A percentile compares a stretch with the other conserved stretches of the same genome.
phyloP scores from a whole-genome alignment of 2,888 invertebrate species.

The Rutpela maculata region DNA sequence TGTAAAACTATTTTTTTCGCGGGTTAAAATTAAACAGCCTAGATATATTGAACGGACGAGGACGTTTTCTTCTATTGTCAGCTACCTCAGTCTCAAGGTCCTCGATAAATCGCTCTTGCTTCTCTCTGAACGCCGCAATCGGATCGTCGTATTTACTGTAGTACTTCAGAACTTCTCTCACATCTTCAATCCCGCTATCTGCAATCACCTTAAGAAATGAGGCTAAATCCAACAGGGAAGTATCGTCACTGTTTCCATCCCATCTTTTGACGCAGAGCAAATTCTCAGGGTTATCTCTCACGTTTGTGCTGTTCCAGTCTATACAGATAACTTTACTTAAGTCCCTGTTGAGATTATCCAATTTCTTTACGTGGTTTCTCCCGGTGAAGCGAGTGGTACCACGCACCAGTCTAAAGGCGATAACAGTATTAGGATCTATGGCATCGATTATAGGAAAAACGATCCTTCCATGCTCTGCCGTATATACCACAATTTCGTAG shows the following conservation, averaged over 20 bases:
- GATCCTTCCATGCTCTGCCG: constrained; percentile 95
- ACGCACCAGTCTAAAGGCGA: constrained; percentile 92
- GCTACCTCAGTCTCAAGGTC: constrained; percentile 78
- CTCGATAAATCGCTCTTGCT: constrained; percentile 86
- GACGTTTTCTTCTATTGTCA: constrained; percentile 68
- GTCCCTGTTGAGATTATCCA: constrained; percentile 88
- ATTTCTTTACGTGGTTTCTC: constrained; percentile 94
- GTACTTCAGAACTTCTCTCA: constrained; percentile 92
- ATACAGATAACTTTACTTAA: constrained; percentile 92
- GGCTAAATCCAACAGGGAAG: constrained; percentile 90
- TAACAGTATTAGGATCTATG: constrained; percentile 90
- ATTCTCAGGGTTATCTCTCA: constrained; percentile 91
- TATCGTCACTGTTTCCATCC: constrained; percentile 94
- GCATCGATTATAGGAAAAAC: constrained; percentile 94
- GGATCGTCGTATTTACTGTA: constrained; percentile 96
- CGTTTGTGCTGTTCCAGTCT: constrained; percentile 92
- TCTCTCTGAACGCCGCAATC: constrained; percentile 91
- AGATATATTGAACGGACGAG: background rate
- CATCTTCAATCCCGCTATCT: constrained; percentile 91
- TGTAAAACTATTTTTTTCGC: too few species aligned
- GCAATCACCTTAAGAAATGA: constrained; percentile 82
- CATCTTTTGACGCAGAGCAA: constrained; percentile 91
- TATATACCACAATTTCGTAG: constrained; percentile 97
- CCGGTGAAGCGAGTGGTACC: constrained; percentile 96
- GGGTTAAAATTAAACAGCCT: background rate